Conservation (phyloP, 2,113 vertebrate genomes). For the Scopus umbretta region DNA sequence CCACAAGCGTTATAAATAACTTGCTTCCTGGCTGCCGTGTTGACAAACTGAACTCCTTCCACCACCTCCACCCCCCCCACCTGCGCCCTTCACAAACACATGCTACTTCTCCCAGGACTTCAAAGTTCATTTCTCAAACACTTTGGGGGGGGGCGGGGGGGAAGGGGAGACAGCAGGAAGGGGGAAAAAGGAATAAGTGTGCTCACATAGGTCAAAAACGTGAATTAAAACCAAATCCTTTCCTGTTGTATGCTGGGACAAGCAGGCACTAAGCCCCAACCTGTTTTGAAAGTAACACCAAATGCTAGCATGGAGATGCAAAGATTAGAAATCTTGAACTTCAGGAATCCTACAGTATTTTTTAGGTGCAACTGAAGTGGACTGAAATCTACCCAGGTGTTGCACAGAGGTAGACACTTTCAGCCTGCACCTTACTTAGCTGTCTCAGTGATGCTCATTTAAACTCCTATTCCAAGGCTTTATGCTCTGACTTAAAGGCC, state of each 20-base stretch:
- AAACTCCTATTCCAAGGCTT: neutral
- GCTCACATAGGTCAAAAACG: neutral
- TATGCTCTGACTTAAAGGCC: neutral
- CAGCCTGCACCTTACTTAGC: neutral
- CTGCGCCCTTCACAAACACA: constrained; percentile 20
- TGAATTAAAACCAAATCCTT: neutral
- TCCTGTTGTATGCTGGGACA: neutral
- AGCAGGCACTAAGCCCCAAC: neutral
- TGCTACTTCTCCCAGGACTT: neutral
- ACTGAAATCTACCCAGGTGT: neutral
- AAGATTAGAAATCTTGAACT: neutral
- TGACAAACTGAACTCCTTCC: constrained; percentile 58
- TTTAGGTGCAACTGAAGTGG: neutral
- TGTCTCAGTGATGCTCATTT: neutral
- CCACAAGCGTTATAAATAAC: constrained; percentile 32
- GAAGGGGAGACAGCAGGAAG: neutral
- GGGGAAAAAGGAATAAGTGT: neutral
- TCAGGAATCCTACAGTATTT: neutral
- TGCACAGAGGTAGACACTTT: neutral
- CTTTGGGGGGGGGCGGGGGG: neutral
- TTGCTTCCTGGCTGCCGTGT: constrained; percentile 35
- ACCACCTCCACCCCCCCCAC: constrained; percentile 22
- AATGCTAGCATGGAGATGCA: neutral
- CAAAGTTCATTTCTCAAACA: neutral
- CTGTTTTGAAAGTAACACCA: neutral